Evolutionary conservation across 2,888 invertebrate genomes (phyloP), one percentile per base, ranked within the genome.

Genomic region (Harpalus rufipes): DNA sequence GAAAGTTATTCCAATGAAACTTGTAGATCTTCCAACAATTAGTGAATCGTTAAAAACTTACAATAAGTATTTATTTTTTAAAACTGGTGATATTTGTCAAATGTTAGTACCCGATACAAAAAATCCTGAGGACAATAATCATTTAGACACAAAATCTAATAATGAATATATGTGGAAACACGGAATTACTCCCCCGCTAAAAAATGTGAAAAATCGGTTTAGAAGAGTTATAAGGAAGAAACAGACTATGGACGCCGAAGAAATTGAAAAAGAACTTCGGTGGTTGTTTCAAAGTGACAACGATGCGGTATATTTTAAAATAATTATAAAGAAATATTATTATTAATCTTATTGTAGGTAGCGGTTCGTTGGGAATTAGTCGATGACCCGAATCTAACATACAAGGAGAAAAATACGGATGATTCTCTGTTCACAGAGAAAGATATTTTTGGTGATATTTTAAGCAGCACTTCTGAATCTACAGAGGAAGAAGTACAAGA

Each of bases 171-270:
- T 92, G 6, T 93, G 92, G 90, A 93, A 93, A 41, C 95, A 96
- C 90, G 96, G 96, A 44, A 89, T 95, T 32, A 93, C 95, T 1
- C 93, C 94, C 7, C 95, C 95, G 0, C 89, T 96, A 89, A 96
- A 95, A 89, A 95, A 95, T 90, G 95, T 94, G 25, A 94, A 93
- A 87, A 91, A 93, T 86, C 90, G 95, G 85, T 95, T 95, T 87
- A 91, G 95, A 25, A 94, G 94, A 89, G 94, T 94, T 0, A 88
- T 94, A 85, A 89, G 87, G 39, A 91, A 91, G 85, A 51, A 68
- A 51, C 82, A 82, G 16, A 92, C 93, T 87, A 92, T 93, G 83
- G 95, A 95, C 89, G 94, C 94, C 89, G 93, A 93, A 88, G 92
- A 93, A 84, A 93, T 95, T 72, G 94, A 95, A 88, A 94, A 94